Base-by-base conservation (phyloP, 2,797 vertebrate genomes). In the Cossypha caffra region DNA sequence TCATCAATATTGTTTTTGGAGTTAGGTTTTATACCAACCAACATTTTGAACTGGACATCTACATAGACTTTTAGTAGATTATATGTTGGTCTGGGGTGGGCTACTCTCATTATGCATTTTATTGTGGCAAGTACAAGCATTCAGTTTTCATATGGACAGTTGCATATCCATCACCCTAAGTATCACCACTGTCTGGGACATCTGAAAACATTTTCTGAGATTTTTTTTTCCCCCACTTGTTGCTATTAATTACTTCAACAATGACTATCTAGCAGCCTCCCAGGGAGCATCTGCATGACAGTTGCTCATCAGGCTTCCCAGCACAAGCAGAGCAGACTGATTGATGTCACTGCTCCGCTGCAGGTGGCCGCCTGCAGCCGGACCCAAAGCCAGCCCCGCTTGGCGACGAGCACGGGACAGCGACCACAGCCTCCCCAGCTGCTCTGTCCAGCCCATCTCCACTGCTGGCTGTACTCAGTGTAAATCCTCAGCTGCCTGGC, bases 211-310 rank as follows among this genome's bases (percentile, higher is more conserved):
- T 61, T 57, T 88, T 35, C 72, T 28, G 14, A 51, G 42, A 26
- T 12, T 24, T 51, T 37, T 33, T 9, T 3, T 1, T 10, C 7
- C 3, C 3, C 5, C 7, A 21, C 66, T 93, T 78, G 51, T 87
- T 96, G 75, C 57, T 87, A 63, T 86, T 92, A 92, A 93, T 96
- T 94, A 95, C 74, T 88, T 26, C 48, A 88, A 81, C 68, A 92
- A 84, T 58, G 26, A 74, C 62, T 59, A 55, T 68, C 83, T 88
- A 88, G 80, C 57, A 88, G 48, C 57, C 59, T 90, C 85, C 68
- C 75, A 78, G 77, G 86, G 80, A 88, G 83, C 35, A 83, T 78
- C 45, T 81, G 48, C 83, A 42, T 61, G 77, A 63, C 92, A 87
- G 90, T 77, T 71, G 69, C 88, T 96, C 67, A 73, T 84, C 77